A percentile compares a stretch with the other conserved stretches of the same genome.
Conservation (phyloP, 1,140 invertebrate species). For the Trichonephila clavipes region DNA sequence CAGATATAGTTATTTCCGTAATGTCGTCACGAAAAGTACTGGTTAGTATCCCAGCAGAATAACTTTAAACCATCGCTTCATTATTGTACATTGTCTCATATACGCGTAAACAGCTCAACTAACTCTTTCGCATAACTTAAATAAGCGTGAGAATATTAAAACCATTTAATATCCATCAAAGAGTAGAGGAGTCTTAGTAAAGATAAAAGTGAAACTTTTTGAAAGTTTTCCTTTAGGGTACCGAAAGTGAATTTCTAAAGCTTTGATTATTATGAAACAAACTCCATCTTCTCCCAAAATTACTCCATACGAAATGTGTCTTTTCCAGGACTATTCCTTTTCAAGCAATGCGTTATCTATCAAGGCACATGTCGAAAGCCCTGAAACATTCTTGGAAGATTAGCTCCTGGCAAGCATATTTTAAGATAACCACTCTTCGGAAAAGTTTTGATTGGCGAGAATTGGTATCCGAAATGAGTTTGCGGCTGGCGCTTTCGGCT, state of each 20-base stretch:
- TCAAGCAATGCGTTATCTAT: slow-evolving; percentile 41
- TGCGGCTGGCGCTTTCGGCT: slow-evolving; percentile 51
- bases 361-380: slow-evolving; percentile 48
- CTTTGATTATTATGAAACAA: slow-evolving; percentile 41
- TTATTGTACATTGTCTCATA: neutral
- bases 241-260: slow-evolving; percentile 21
- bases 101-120: neutral
- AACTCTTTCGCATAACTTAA: neutral
- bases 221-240: neutral
- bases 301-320: slow-evolving; percentile 10
- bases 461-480: slow-evolving; percentile 43
- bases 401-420: slow-evolving; percentile 51
- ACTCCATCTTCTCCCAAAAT: slow-evolving; percentile 37
- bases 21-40: too few species aligned
- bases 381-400: slow-evolving; percentile 28
- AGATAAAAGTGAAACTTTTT: slow-evolving; percentile 28
- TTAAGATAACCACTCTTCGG: slow-evolving; percentile 39
- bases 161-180: neutral
- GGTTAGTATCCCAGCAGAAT: too few species aligned
- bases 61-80: too few species aligned
- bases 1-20: too few species aligned
- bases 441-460: slow-evolving; percentile 64
- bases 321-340: neutral
- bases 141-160: neutral
- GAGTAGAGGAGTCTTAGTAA: neutral